These are phyloP conservation scores for Danio albolineatus DNA, from an alignment of 2,797 vertebrate species.

Conservation along the genomic window DNA sequence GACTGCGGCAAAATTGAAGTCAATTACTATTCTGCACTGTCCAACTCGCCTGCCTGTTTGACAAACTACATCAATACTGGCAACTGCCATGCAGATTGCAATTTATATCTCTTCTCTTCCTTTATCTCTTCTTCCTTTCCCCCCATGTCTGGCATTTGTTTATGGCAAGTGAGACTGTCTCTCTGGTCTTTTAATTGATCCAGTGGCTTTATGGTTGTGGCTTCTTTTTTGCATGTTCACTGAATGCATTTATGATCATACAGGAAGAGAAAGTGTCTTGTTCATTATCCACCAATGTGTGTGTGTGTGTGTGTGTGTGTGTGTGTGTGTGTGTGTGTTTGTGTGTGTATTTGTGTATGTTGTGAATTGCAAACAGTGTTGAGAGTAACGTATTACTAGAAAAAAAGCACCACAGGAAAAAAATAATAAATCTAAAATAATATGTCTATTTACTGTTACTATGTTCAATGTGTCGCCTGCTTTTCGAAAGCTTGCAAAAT, in stretches of 20 bases:
- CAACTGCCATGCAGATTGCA: slow-evolving; percentile 54
- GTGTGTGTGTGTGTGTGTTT: no score
- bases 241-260: neutral
- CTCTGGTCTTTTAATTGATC: slow-evolving; percentile 5
- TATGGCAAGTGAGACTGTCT: neutral
- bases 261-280: neutral
- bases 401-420: no score
- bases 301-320: no score
- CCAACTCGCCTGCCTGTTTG: slow-evolving; percentile 49
- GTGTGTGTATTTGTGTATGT: no score
- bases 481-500: no score
- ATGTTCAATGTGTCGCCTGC: no score
- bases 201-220: neutral
- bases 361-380: neutral
- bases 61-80: slow-evolving; percentile 61
- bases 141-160: neutral
- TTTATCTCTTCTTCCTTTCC: neutral
- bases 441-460: no score
- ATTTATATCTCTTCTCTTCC: slow-evolving; percentile 39
- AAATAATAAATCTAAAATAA: no score
- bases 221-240: neutral
- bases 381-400: no score
- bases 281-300: neutral
- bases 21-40: slow-evolving; percentile 54
- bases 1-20: slow-evolving; percentile 46